These are phyloP conservation scores for Melipona beecheii DNA, from an alignment of 2,888 invertebrate species.

Conservation along the genomic window DNA sequence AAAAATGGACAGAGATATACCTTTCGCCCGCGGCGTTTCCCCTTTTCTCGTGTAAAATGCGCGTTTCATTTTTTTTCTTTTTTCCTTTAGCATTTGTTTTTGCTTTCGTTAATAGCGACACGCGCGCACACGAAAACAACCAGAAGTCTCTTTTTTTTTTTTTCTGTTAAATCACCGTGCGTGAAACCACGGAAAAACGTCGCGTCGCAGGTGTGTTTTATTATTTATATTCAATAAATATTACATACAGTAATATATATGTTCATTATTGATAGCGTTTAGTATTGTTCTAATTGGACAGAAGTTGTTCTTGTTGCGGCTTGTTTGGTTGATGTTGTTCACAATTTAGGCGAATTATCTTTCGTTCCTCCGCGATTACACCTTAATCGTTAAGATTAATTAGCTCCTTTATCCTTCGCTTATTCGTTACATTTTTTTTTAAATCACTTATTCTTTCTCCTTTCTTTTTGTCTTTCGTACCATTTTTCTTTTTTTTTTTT, in stretches of 20 bases:
- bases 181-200: constrained; percentile 68
- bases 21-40: constrained; percentile 69
- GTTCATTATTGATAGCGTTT: constrained; percentile 77
- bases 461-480: constrained; percentile 1
- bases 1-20: constrained; percentile 77
- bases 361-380: constrained; percentile 29
- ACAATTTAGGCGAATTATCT: constrained; percentile 60
- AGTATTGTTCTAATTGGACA: constrained; percentile 83
- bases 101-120: neutral
- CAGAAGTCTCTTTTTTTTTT: constrained; percentile 4
- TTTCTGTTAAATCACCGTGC: neutral
- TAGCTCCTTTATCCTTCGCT: constrained; percentile 31
- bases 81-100: neutral
- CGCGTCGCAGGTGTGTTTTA: constrained; percentile 68
- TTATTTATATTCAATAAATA: constrained; percentile 80
- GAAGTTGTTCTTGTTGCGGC: constrained; percentile 73
- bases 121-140: constrained; percentile 14
- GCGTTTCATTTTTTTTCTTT: neutral
- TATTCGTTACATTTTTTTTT: neutral
- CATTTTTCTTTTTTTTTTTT: neutral
- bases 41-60: constrained; percentile 39
- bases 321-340: constrained; percentile 42
- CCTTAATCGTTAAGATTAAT: constrained; percentile 44
- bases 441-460: neutral
- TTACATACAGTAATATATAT: constrained; percentile 77